A percentile compares a stretch with the other conserved stretches of the same genome.
phyloP scores from a whole-genome alignment of 2,888 invertebrate genomes.

The Ophonus ardosiacus region DNA sequence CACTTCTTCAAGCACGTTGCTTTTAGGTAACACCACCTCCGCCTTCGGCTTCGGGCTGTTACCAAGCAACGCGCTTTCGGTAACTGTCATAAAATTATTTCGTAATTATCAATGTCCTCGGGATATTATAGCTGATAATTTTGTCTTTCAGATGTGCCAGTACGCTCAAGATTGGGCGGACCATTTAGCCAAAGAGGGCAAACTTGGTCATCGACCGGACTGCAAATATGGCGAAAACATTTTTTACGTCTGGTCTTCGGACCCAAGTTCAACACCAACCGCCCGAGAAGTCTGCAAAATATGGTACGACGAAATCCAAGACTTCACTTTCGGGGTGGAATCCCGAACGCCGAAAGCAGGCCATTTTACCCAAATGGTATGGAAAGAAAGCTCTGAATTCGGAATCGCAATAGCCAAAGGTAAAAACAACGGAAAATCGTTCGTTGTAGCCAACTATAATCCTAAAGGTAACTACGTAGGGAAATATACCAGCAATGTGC shows the following conservation, averaged over 20 bases:
- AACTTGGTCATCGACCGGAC: conserved; percentile 82
- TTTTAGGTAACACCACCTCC: no score
- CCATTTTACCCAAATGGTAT: conserved; percentile 81
- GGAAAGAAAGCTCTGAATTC: conserved; percentile 83
- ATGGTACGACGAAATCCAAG: conserved; percentile 80
- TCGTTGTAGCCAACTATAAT: conserved; percentile 90
- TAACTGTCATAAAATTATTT: no score
- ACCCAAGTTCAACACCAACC: conserved; percentile 76
- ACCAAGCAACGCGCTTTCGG: no score
- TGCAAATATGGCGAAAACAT: conserved; percentile 82
- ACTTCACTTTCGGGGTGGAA: conserved; percentile 77
- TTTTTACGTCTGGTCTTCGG: conserved; percentile 78
- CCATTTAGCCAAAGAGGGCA: conserved; percentile 81
- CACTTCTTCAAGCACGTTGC: no score
- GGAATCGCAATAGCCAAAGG: conserved; percentile 86
- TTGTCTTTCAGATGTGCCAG: conserved; percentile 77
- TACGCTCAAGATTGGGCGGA: conserved; percentile 86
- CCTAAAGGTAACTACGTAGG: conserved; percentile 90
- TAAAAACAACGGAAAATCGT: conserved; percentile 86
- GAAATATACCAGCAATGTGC: conserved; percentile 83
- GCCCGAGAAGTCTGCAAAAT: conserved; percentile 78
- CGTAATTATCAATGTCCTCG: no score
- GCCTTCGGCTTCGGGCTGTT: no score
- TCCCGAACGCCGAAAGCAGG: conserved; percentile 76
- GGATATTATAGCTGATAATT: no score